A percentile compares a stretch with the other conserved stretches of the same genome.
These are phyloP conservation scores for Hydrophis major DNA, from an alignment of 2,797 vertebrate genomes.

Conservation along the genomic window DNA sequence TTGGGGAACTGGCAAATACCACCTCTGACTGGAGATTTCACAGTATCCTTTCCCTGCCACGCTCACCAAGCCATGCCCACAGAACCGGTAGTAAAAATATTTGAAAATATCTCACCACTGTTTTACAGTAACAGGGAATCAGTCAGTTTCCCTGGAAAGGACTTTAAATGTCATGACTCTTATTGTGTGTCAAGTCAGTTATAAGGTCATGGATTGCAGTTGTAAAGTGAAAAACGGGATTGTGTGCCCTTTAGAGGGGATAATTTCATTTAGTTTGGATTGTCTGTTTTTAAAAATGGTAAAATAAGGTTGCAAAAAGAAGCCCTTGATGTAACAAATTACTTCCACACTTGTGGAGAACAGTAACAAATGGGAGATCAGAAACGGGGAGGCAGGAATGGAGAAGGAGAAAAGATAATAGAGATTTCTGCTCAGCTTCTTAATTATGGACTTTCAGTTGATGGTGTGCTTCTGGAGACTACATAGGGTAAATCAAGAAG, in stretches of 20 bases:
- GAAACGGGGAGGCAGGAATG: not conserved
- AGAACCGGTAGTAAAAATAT: too few relatives aligned
- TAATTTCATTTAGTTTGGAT: not conserved
- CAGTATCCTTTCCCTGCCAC: too few relatives aligned
- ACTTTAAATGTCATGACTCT: not conserved
- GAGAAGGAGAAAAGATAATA: not conserved
- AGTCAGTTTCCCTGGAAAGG: not conserved
- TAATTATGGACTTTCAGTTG: conserved; percentile 19
- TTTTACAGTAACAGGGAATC: not conserved
- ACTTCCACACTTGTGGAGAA: not conserved
- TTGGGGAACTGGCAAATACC: too few relatives aligned
- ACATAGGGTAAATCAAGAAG: conserved; percentile 22
- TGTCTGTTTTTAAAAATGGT: not conserved
- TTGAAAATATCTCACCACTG: too few relatives aligned
- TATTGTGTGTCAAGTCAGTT: not conserved
- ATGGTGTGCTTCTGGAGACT: not conserved
- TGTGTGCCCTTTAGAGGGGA: not conserved
- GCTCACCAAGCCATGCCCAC: too few relatives aligned
- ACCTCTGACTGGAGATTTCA: too few relatives aligned
- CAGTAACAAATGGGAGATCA: not conserved
- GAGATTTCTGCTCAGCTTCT: not conserved
- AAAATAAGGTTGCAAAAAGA: not conserved
- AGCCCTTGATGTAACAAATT: not conserved
- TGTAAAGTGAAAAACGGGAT: not conserved
- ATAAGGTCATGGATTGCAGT: not conserved